Evolutionary conservation across 2,113 vertebrate species (phyloP).

Genomic region (Pelobates fuscus): DNA sequence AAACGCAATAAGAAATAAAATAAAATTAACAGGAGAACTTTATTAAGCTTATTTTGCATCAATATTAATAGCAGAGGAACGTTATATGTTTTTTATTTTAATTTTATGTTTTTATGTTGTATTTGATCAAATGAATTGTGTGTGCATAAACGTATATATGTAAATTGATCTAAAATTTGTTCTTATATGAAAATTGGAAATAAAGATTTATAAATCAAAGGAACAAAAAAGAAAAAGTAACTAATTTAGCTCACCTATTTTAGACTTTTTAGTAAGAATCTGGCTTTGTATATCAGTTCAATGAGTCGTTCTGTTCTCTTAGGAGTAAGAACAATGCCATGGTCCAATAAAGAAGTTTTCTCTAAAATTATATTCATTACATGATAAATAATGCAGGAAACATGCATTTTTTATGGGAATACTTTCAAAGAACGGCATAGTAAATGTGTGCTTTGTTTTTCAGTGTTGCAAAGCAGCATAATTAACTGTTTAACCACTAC

Average conservation of each 20-base stretch:
- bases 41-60: too few species aligned
- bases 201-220: too few species aligned
- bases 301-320: background rate
- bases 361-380: conserved; percentile 38
- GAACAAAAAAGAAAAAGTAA: too few species aligned
- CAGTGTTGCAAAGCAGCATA: background rate
- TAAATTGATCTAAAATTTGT: too few species aligned
- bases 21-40: too few species aligned
- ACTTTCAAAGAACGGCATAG: conserved; percentile 37
- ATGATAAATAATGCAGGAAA: conserved; percentile 42
- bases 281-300: background rate
- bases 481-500: conserved; percentile 8
- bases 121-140: too few species aligned
- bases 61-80: too few species aligned
- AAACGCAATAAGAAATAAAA: too few species aligned
- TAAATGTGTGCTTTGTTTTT: background rate
- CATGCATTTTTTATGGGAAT: conserved; percentile 36
- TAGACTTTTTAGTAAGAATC: background rate
- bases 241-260: background rate
- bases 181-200: too few species aligned
- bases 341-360: conserved; percentile 1
- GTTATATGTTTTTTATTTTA: too few species aligned
- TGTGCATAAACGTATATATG: too few species aligned
- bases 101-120: too few species aligned
- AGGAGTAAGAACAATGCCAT: conserved; percentile 22